Conservation (phyloP, 2,113 vertebrate species). For the Rhabdomys dilectus region DNA sequence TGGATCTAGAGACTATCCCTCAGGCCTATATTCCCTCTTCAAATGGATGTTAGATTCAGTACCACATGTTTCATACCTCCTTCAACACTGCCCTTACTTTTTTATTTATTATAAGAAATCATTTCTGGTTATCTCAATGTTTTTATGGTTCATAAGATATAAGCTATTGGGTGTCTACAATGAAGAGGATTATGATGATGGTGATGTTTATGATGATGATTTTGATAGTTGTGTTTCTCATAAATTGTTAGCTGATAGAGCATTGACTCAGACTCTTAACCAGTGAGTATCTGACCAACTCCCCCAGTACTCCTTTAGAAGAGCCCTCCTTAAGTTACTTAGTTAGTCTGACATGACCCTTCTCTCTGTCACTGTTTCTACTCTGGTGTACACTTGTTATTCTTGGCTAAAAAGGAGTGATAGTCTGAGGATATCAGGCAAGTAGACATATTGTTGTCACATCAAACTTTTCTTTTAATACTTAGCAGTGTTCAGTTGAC, state of each 20-base stretch:
- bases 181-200: not conserved
- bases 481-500: not conserved
- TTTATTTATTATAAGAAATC: not conserved
- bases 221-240: not conserved
- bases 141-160: slow-evolving; percentile 19
- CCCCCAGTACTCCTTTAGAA: not conserved
- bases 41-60: not conserved
- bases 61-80: not conserved
- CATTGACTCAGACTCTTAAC: not conserved
- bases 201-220: not conserved
- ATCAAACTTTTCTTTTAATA: not conserved
- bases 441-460: not conserved
- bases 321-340: not conserved
- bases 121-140: not conserved
- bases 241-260: not conserved
- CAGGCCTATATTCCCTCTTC: not conserved
- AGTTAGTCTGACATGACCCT: not conserved
- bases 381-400: not conserved
- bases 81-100: not conserved
- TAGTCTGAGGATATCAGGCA: not conserved
- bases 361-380: not conserved
- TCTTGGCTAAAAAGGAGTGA: not conserved
- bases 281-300: not conserved
- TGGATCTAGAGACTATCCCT: not conserved
- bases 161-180: not conserved